Evolutionary conservation across 2,113 vertebrate species (phyloP), one percentile per base, ranked within the genome.

Genomic region (Psephotus haematonotus): DNA sequence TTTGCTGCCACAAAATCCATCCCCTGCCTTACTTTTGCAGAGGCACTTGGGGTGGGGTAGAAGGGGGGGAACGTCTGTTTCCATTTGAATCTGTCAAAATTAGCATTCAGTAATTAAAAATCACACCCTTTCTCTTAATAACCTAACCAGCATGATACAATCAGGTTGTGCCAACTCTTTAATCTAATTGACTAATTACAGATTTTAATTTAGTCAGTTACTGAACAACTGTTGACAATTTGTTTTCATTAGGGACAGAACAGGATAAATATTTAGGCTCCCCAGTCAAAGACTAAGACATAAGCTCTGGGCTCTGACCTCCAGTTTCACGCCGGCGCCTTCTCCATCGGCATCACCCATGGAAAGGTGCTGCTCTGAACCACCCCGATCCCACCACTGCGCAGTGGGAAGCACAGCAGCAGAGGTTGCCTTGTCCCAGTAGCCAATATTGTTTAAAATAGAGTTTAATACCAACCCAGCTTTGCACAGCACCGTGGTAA

Each of bases 151-250:
- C 98, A 98, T 98, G 98, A 98, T 98, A 98, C 98, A 98, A 98
- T 98, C 98, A 98, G 98, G 98, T 98, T 98, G 98, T 98, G 98
- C 98, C 98, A 98, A 98, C 98, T 98, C 98, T 98, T 98, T 98
- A 98, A 98, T 98, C 98, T 98, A 98, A 98, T 98, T 98, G 98
- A 98, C 98, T 98, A 98, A 98, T 98, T 98, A 98, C 98, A 98
- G 98, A 98, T 98, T 98, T 98, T 98, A 98, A 98, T 98, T 98
- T 98, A 98, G 98, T 98, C 98, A 98, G 98, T 98, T 98, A 98
- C 98, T 98, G 98, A 98, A 98, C 98, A 98, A 98, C 98, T 98
- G 98, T 98, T 98, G 98, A 98, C 98, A 98, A 98, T 98, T 98
- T 98, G 98, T 98, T 98, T 98, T 98, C 98, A 98, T 98, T 98